phyloP scores from a whole-genome alignment of 2,797 vertebrate genomes.

The Poeciliopsis gracilis region DNA sequence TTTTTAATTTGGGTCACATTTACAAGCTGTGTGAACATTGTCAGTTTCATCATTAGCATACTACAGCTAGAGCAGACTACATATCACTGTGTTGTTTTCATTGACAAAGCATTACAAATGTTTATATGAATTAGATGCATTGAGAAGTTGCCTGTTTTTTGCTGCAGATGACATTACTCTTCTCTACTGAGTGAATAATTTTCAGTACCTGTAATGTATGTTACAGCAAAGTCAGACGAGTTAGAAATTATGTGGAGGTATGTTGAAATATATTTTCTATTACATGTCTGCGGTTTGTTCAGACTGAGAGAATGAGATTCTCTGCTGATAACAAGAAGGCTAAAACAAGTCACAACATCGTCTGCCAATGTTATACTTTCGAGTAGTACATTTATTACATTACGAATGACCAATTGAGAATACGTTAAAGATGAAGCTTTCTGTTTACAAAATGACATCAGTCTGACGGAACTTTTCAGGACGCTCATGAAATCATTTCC shows the following conservation, averaged over 20 bases:
- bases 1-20: no score
- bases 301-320: not conserved
- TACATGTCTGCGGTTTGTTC: not conserved
- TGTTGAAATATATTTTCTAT: not conserved
- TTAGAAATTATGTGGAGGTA: not conserved
- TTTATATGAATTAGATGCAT: not conserved
- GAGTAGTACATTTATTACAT: not conserved
- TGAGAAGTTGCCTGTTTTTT: not conserved
- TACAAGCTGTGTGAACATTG: no score
- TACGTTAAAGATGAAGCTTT: not conserved
- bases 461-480: no score
- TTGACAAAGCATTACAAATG: not conserved
- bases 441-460: not conserved
- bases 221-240: not conserved
- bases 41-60: not conserved
- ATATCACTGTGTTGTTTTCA: not conserved
- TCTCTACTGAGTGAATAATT: not conserved
- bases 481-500: no score
- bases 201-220: not conserved
- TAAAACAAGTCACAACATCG: not conserved
- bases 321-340: not conserved
- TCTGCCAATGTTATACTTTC: not conserved
- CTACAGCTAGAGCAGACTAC: not conserved
- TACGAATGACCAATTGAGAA: not conserved
- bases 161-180: not conserved